A percentile compares a stretch with the other conserved stretches of the same genome.
Conservation (phyloP, 2,113 vertebrate genomes). For the Burhinus oedicnemus region DNA sequence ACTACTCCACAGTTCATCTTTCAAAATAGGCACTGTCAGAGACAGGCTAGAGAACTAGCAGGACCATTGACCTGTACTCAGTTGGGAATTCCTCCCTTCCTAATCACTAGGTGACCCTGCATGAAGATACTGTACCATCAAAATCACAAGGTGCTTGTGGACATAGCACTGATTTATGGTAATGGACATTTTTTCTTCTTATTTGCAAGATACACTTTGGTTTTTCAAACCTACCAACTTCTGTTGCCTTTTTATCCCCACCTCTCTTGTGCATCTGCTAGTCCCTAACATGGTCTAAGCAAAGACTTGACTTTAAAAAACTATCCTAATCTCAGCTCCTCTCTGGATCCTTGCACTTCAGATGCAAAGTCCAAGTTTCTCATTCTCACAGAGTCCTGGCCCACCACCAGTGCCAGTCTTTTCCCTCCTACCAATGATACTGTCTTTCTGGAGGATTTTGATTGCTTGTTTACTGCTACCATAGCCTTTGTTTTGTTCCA, state of each 20-base stretch:
- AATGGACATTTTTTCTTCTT: background rate
- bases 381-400: background rate
- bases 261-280: background rate
- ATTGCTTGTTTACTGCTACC: background rate
- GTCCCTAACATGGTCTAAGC: background rate
- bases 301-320: background rate
- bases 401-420: background rate
- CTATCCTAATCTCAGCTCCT: background rate
- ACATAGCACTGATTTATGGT: background rate
- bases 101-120: background rate
- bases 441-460: background rate
- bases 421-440: background rate
- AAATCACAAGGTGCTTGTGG: background rate
- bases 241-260: background rate
- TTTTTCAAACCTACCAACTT: background rate
- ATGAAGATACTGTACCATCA: background rate
- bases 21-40: conserved; percentile 54
- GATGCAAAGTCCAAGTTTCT: background rate
- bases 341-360: background rate
- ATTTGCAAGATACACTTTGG: background rate
- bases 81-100: background rate
- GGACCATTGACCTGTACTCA: background rate
- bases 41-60: background rate
- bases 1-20: conserved; percentile 22
- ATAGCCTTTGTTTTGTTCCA: background rate